A percentile compares a stretch with the other conserved stretches of the same genome.
These are phyloP conservation scores for Aporrectodea caliginosa DNA, from an alignment of 1,140 invertebrate genomes.

Conservation along the genomic window DNA sequence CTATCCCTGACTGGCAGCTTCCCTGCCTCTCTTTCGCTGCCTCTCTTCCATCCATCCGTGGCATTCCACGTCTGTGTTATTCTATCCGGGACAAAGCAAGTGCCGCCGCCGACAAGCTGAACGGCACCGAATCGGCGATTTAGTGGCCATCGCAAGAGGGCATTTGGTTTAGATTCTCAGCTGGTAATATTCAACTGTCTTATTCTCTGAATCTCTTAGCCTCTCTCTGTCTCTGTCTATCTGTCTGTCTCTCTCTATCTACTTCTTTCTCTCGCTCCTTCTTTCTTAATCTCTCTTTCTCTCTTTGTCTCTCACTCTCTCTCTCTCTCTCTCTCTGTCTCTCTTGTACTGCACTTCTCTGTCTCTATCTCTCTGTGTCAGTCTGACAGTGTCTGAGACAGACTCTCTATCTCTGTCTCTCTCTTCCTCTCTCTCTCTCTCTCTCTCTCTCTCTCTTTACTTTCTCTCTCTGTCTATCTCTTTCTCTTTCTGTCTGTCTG, in stretches of 20 bases:
- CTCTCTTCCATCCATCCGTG: no score
- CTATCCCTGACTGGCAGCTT: no score
- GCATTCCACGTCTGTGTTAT: no score
- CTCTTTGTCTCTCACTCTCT: neutral
- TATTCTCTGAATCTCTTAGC: neutral
- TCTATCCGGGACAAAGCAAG: no score
- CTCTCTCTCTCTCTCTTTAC: neutral
- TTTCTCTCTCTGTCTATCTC: neutral
- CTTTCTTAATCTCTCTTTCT: neutral
- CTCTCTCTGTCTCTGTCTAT: neutral
- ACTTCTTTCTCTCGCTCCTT: neutral
- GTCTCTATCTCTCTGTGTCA: neutral
- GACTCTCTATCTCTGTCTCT: neutral
- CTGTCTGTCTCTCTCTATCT: neutral
- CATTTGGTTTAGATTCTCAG: no score
- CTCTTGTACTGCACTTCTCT: neutral
- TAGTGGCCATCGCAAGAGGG: no score
- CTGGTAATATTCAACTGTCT: no score
- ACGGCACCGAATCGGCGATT: no score
- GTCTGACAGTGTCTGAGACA: neutral
- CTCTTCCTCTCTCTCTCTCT: neutral
- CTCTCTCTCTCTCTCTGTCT: neutral
- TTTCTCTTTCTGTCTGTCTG: neutral
- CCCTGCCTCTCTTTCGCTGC: no score
- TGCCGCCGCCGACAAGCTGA: no score